These are phyloP conservation scores for Ciconia stormi DNA, from an alignment of 2,113 vertebrate species.

Conservation along the genomic window DNA sequence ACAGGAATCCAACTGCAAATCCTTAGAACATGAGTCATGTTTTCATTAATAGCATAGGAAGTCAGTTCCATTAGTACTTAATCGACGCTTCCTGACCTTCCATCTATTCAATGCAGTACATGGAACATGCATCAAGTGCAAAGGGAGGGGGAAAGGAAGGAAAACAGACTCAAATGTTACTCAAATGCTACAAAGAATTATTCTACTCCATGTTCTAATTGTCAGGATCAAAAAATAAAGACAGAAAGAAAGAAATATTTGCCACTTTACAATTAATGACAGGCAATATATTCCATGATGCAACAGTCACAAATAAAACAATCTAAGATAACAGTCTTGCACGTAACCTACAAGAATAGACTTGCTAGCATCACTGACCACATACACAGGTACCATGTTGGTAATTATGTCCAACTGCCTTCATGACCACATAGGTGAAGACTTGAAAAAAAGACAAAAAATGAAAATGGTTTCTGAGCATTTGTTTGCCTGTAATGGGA, in stretches of 20 bases:
- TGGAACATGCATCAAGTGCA: not conserved
- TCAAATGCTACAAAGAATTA: not conserved
- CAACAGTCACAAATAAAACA: not conserved
- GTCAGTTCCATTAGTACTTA: not conserved
- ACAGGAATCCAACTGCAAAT: constrained; percentile 43
- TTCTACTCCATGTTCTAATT: not conserved
- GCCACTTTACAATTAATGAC: not conserved
- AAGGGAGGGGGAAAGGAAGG: not conserved
- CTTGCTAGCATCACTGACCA: not conserved
- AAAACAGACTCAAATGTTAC: not conserved
- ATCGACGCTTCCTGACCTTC: not conserved
- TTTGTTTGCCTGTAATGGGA: not conserved
- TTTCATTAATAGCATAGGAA: constrained; percentile 58
- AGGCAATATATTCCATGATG: not conserved
- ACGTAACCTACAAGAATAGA: not conserved
- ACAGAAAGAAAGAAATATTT: not conserved
- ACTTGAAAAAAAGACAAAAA: not conserved
- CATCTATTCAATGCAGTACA: not conserved
- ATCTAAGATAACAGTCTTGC: not conserved
- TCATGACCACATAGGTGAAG: not conserved
- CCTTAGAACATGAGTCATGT: constrained; percentile 49
- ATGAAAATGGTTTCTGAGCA: not conserved
- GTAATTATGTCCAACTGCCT: not conserved
- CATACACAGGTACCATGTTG: not conserved
- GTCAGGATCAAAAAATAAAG: not conserved